These are phyloP conservation scores for Ia io DNA, from an alignment of 2,113 vertebrate species.

Conservation along the genomic window DNA sequence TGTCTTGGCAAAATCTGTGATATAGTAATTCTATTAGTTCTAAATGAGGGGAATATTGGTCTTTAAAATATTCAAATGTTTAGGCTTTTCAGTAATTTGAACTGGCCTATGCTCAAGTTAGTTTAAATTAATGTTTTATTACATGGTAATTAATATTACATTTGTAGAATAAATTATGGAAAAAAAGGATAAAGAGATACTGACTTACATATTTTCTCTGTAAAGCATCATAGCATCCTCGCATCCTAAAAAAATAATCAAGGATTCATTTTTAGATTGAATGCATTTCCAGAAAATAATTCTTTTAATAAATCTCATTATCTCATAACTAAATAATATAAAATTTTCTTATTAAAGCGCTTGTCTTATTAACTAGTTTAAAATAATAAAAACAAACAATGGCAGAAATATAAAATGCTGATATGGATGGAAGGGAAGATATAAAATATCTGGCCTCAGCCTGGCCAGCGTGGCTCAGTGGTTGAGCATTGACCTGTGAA, in stretches of 20 bases:
- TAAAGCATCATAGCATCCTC: conserved; percentile 96
- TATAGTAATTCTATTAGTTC: conserved; percentile 29
- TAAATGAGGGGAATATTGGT: conserved; percentile 41
- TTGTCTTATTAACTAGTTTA: neutral
- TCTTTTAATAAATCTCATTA: neutral
- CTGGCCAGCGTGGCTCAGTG: too few species aligned
- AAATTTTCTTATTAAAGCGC: neutral
- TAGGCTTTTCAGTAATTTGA: conserved; percentile 38
- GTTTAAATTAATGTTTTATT: conserved; percentile 46
- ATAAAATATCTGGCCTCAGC: neutral
- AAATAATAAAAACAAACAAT: conserved; percentile 45
- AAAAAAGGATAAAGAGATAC: conserved; percentile 9
- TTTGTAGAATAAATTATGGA: neutral
- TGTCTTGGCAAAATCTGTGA: conserved; percentile 31
- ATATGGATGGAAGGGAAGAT: neutral
- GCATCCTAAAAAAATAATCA: conserved; percentile 87
- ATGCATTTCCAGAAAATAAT: neutral
- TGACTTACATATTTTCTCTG: conserved; percentile 96
- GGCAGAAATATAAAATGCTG: conserved; percentile 38
- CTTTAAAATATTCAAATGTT: conserved; percentile 53
- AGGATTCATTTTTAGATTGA: conserved; percentile 15
- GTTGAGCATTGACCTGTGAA: too few species aligned
- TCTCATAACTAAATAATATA: neutral
- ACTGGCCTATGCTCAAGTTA: neutral
- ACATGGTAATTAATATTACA: neutral